Evolutionary conservation across 2,113 vertebrate genomes (phyloP), one percentile per base, ranked within the genome.

Genomic region (Micronisus gabar): DNA sequence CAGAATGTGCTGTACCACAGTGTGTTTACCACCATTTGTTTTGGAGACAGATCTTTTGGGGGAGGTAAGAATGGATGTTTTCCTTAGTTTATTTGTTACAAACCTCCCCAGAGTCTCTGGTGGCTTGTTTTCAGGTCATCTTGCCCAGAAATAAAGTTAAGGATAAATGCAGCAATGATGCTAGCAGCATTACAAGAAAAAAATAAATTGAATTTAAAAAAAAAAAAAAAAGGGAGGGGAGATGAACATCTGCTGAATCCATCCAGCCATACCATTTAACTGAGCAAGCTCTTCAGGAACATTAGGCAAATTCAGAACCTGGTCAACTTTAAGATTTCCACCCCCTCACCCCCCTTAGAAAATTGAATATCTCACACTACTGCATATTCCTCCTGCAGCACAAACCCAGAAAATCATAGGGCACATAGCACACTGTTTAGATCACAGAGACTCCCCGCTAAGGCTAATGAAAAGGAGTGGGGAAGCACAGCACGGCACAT

Each of bases 41-140:
- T 91, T 92, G 87, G 86, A 94, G 62, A 93, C 26, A 62, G 55
- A 95, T 38, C 63, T 79, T 94, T 74, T 27, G 2, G 7, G 30
- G 47, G 68, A 78, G 78, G 75, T 68, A 85, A 88, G 48, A 79
- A 83, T 75, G 34, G 52, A 68, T 88, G 62, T 82, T 96, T 89
- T 94, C 52, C 23, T 92, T 41, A 67, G 52, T 85, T 81, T 72
- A 59, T 73, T 95, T 91, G 82, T 92, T 90, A 87, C 48, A 52
- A 92, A 85, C 52, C 88, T 92, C 85, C 83, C 84, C 71, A 62
- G 88, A 93, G 89, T n/a, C 52, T 74, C 81, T 59, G 38, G 48
- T 81, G 78, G 62, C 52, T 70, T 86, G 59, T 52, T 96, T 96
- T 84, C 90, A 95, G 92, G 95, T 88, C 89, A 97, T 76, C 86